Base-by-base conservation (phyloP, 2,888 invertebrate genomes). In the Pristionchus fissidentatus region DNA sequence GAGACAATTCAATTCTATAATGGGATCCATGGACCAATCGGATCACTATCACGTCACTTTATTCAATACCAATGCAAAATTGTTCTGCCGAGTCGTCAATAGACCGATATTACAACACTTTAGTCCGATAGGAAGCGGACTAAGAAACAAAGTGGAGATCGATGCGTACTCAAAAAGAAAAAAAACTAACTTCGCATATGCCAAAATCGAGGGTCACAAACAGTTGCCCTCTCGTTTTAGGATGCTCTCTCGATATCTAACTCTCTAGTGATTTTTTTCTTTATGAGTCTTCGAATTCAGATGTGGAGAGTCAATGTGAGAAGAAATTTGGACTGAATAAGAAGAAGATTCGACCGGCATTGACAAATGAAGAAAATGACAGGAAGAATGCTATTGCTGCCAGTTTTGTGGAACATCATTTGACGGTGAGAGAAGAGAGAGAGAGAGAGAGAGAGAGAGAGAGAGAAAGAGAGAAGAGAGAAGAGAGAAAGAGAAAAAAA, bases 361-460 rank as follows among this genome's bases (percentile, higher is more conserved):
- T 35, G n/a, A 29, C 57, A 22, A 80, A 26, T 52, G 70, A 82
- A 10, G 70, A 66, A 4, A 57, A 49, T 32, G 70, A 82, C 19
- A 70, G 70, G 32, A 82, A 52, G 70, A 82, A 85, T 60, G 86
- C 84, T 4, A 84, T 89, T 35, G 85, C 84, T 55, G 86, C 85
- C 66, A 87, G 88, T 29, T 92, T 89, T 84, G 91, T 91, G 0
- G 91, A 91, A 80, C 91, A 91, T 83, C 89, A 89, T 41, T 77
- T 91, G 49, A 86, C 88, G 8, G 83, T 91, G 10, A 88, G 89
- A 22, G 85, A 57, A n/a, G 57, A 19, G 35, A 5, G 5, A 5
- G n/a, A n/a, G n/a, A n/a, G n/a, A n/a, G n/a, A n/a, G n/a, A n/a
- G n/a, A n/a, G n/a, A n/a, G n/a, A n/a, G n/a, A n/a, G n/a, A n/a